Percentiles rank a stretch among this genome's conserved stretches.
phyloP scores from a whole-genome alignment of 1,140 invertebrate species.

The Drosophila sturtevanti region DNA sequence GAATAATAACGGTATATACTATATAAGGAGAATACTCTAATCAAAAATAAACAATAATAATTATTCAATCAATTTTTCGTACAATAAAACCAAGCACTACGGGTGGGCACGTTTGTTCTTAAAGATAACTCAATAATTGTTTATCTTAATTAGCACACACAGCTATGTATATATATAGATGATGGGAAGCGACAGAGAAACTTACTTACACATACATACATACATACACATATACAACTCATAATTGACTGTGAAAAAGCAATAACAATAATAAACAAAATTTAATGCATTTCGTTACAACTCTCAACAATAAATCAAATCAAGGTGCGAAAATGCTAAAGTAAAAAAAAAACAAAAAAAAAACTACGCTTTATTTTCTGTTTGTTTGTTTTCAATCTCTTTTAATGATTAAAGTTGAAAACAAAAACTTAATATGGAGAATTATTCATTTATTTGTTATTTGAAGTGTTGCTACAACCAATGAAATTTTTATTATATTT shows the following conservation, averaged over 20 bases:
- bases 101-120: slow-evolving; percentile 24
- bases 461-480: not conserved
- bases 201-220: not conserved
- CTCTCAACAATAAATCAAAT: not conserved
- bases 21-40: no score
- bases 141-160: slow-evolving; percentile 49
- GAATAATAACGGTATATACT: no score
- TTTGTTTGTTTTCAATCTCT: not conserved
- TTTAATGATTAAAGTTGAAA: slow-evolving; percentile 1
- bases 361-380: not conserved
- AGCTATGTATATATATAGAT: not conserved
- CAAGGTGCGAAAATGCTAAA: slow-evolving; percentile 2
- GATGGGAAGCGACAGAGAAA: slow-evolving; percentile 3
- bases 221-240: slow-evolving; percentile 21
- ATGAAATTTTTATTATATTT: not conserved
- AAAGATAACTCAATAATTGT: slow-evolving; percentile 47
- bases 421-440: not conserved
- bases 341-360: not conserved
- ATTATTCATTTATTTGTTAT: slow-evolving; percentile 1
- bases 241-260: slow-evolving; percentile 41
- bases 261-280: slow-evolving; percentile 15
- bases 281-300: not conserved
- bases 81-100: not conserved
- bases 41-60: slow-evolving; percentile 22
- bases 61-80: slow-evolving; percentile 49